These are phyloP conservation scores for Cinara cedri DNA, from an alignment of 2,888 invertebrate species.

Conservation along the genomic window DNA sequence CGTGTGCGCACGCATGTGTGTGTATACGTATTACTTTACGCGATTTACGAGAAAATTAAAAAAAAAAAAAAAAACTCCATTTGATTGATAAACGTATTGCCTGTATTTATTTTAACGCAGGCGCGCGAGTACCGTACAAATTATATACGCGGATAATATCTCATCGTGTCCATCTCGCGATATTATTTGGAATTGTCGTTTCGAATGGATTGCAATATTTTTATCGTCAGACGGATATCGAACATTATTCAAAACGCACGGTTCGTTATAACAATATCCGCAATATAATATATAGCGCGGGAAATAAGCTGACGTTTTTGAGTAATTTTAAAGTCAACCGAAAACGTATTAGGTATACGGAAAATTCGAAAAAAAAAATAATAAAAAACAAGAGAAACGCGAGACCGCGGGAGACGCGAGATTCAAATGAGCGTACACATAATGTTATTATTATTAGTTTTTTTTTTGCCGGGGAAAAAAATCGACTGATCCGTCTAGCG, in stretches of 20 bases:
- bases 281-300: not conserved
- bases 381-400: not conserved
- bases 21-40: no score
- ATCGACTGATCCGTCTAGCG: not conserved
- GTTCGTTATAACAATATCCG: not conserved
- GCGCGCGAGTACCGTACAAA: no score
- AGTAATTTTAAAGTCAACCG: conserved; percentile 44
- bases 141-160: no score
- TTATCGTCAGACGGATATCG: conserved; percentile 17
- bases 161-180: no score
- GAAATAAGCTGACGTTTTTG: conserved; percentile 21
- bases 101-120: not conserved
- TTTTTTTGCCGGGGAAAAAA: no score
- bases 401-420: not conserved
- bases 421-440: no score
- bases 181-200: conserved; percentile 34
- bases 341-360: conserved; percentile 29
- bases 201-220: conserved; percentile 14
- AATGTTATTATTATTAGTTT: no score
- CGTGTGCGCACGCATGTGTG: no score
- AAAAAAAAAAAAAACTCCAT: not conserved
- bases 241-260: conserved; percentile 28
- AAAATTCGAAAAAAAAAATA: not conserved
- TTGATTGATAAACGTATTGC: not conserved
- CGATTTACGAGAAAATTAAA: no score